phyloP scores from a whole-genome alignment of 2,888 invertebrate species.

The Cerastis rubricosa region DNA sequence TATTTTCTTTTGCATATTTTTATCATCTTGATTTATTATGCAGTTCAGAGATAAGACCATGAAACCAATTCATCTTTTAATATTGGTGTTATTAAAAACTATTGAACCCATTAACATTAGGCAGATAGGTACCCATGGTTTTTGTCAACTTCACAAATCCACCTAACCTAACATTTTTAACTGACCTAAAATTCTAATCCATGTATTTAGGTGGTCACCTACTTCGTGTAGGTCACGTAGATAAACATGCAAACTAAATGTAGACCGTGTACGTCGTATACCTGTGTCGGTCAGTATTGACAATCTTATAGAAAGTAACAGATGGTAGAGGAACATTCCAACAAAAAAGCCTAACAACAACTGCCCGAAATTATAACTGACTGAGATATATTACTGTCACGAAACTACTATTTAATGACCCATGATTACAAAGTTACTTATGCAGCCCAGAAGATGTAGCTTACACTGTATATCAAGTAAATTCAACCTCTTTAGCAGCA shows the following conservation, averaged over 20 bases:
- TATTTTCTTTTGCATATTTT: no score
- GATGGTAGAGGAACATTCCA: conserved; percentile 30
- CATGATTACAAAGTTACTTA: conserved; percentile 48
- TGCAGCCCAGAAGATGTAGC: conserved; percentile 37
- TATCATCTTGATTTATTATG: no score
- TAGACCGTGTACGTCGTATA: background rate
- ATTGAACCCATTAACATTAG: background rate
- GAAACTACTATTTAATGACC: conserved; percentile 64
- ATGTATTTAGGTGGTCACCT: background rate
- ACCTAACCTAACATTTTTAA: background rate
- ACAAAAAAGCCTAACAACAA: conserved; percentile 55
- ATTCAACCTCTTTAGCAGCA: conserved; percentile 20
- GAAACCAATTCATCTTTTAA: no score
- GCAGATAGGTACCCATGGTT: background rate
- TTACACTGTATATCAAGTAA: conserved; percentile 7
- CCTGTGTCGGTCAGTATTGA: background rate
- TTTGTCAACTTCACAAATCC: background rate
- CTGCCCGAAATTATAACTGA: conserved; percentile 56
- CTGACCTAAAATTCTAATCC: conserved; percentile 19
- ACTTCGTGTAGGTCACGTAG: background rate
- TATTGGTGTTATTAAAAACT: no score
- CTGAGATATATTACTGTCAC: conserved; percentile 73
- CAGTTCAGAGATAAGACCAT: no score
- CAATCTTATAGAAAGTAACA: conserved; percentile 53
- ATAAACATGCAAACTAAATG: conserved; percentile 12